phyloP scores from a whole-genome alignment of 30 jellyfish, hydroid and myxozoan genomes.

The Hydractinia symbiolongicarpus region DNA sequence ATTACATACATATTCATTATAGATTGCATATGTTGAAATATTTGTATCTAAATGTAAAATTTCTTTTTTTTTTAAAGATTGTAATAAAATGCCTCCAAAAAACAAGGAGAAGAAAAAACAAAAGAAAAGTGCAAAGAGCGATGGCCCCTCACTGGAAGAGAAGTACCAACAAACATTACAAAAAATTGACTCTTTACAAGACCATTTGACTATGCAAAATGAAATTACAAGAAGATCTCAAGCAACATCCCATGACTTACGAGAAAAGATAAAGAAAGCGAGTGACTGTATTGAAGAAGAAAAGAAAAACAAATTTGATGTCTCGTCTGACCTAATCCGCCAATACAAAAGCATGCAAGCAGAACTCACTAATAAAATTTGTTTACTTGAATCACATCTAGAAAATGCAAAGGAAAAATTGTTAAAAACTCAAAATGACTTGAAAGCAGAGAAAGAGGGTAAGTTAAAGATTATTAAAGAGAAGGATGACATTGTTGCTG shows the following conservation, averaged over 20 bases:
- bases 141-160: slow-evolving; percentile 59
- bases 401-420: slow-evolving; percentile 25
- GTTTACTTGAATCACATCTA: slow-evolving; percentile 31
- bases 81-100: slow-evolving; percentile 17
- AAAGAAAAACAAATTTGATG: slow-evolving; percentile 45
- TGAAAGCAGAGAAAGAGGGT: slow-evolving; percentile 36
- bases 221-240: slow-evolving; percentile 65
- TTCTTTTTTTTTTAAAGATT: background rate
- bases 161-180: slow-evolving; percentile 64
- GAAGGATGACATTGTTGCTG: slow-evolving; percentile 45
- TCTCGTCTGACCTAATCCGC: slow-evolving; percentile 63
- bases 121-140: background rate
- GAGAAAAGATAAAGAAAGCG: slow-evolving; percentile 58
- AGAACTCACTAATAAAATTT: slow-evolving; percentile 49
- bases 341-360: slow-evolving; percentile 63
- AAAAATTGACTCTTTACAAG: slow-evolving; percentile 62
- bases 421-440: slow-evolving; percentile 46
- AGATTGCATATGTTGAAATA: too few species aligned
- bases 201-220: slow-evolving; percentile 62
- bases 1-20: too few species aligned
- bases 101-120: slow-evolving; percentile 12
- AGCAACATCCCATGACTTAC: slow-evolving; percentile 49
- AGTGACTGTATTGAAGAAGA: slow-evolving; percentile 46
- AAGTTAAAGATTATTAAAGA: slow-evolving; percentile 46
- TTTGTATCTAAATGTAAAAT: too few species aligned